Base-by-base conservation (phyloP, 2,888 invertebrate genomes). In the Carabus problematicus region DNA sequence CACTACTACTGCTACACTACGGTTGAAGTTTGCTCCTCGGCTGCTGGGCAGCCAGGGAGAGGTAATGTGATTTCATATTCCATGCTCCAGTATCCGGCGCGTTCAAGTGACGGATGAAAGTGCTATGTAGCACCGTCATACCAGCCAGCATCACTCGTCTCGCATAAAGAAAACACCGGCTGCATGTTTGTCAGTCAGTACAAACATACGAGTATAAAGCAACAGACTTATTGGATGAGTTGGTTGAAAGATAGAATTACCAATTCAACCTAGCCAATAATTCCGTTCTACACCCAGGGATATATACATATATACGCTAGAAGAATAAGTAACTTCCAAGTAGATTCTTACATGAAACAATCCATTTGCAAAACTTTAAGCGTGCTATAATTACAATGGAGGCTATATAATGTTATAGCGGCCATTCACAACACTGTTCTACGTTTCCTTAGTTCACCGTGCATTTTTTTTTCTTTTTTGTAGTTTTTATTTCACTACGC, bases 1-100 rank as follows among this genome's bases (percentile, higher is more conserved):
- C 29, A 29, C 29, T 29, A 29, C 29, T 6, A 29, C 6, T 6
- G 6, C 29, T 29, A 29, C 29, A 29, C 3, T 29, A 29, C 29
- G 29, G 29, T 6, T 29, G 29, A 29, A 29, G 54, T 49, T 60
- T 62, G 59, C 45, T 63, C 59, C 56, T 11, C 52, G 59, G 61
- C 40, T 62, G 62, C 62, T 62, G 62, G 62, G 70, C 70, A 62
- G 70, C 69, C 64, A 70, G 64, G 66, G 66, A 70, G 70, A 70
- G 70, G 66, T 70, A 64, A 71, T 68, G 68, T 70, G 72, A 71
- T 72, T 72, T 71, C 71, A 70, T 69, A 69, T 69, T 69, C 69
- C 47, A 62, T 56, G 69, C 69, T 61, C 55, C 40, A 69, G 47
- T 69, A 61, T 69, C 56, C 69, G 29, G 29, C 6, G 45, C 68